Evolutionary conservation across 2,888 invertebrate species (phyloP).

Genomic region (Cephus rjabovi): DNA sequence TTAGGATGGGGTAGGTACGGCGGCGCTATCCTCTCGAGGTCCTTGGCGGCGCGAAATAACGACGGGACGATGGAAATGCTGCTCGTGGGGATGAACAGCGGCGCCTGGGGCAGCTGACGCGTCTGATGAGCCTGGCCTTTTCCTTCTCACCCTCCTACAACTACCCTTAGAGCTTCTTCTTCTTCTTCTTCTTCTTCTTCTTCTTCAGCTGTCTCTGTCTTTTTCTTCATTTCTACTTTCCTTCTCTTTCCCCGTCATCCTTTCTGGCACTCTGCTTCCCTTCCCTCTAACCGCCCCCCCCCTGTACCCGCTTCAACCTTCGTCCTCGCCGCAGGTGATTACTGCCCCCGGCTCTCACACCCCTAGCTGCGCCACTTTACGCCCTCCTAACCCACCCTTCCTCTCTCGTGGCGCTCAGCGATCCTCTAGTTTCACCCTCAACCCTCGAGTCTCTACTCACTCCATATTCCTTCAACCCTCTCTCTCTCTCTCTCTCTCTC

Average conservation of each 20-base stretch:
- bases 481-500: neutral
- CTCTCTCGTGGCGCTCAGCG: neutral
- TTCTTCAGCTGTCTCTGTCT: neutral
- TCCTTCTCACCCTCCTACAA: slow-evolving; percentile 3
- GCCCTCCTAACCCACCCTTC: slow-evolving; percentile 8
- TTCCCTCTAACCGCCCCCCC: neutral
- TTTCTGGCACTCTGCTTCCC: neutral
- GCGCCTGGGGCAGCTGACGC: slow-evolving; percentile 33
- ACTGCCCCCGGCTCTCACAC: slow-evolving; percentile 20
- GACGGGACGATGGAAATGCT: slow-evolving; percentile 1
- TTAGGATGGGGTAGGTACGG: neutral
- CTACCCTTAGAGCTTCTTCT: neutral
- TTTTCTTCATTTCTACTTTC: neutral
- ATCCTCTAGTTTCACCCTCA: neutral
- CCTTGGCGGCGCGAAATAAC: neutral
- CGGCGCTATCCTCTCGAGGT: neutral
- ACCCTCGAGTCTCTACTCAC: neutral
- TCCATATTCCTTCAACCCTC: neutral
- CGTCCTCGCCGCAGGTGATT: slow-evolving; percentile 25
- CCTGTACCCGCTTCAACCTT: neutral
- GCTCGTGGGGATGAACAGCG: slow-evolving; percentile 22
- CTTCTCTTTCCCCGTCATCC: neutral
- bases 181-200: neutral
- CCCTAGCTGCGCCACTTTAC: slow-evolving; percentile 21
- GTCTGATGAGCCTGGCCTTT: slow-evolving; percentile 31